Conservation (phyloP, 2,113 vertebrate species). For the Sceloporus tristichus region DNA sequence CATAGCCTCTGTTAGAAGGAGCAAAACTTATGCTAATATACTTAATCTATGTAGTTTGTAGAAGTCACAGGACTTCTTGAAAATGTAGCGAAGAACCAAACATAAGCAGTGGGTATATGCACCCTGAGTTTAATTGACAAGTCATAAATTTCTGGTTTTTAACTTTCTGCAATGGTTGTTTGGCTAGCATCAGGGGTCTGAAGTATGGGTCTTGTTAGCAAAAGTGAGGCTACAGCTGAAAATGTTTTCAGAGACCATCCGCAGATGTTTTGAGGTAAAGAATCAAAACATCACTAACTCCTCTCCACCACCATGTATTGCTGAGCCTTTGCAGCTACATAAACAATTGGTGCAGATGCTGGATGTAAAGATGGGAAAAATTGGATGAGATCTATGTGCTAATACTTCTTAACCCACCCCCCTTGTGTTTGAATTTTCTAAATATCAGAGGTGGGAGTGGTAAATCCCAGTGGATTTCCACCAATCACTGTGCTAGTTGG, state of each 20-base stretch:
- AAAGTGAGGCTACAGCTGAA: not conserved
- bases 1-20: not conserved
- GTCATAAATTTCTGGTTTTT: not conserved
- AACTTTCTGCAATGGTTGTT: not conserved
- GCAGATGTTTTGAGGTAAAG: not conserved
- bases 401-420: not conserved
- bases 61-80: not conserved
- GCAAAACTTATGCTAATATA: not conserved
- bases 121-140: not conserved
- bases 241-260: not conserved
- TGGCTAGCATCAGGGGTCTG: not conserved
- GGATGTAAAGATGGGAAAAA: not conserved
- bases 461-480: not conserved
- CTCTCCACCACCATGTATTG: no score
- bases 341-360: not conserved
- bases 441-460: not conserved
- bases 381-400: not conserved
- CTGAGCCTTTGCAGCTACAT: not conserved
- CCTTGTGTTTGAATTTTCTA: not conserved
- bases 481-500: not conserved
- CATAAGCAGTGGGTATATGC: not conserved
- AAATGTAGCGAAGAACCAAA: no score
- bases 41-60: not conserved
- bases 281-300: not conserved
- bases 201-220: not conserved